phyloP scores from a whole-genome alignment of 2,888 invertebrate genomes.

The Malthinus seriepunctatus region DNA sequence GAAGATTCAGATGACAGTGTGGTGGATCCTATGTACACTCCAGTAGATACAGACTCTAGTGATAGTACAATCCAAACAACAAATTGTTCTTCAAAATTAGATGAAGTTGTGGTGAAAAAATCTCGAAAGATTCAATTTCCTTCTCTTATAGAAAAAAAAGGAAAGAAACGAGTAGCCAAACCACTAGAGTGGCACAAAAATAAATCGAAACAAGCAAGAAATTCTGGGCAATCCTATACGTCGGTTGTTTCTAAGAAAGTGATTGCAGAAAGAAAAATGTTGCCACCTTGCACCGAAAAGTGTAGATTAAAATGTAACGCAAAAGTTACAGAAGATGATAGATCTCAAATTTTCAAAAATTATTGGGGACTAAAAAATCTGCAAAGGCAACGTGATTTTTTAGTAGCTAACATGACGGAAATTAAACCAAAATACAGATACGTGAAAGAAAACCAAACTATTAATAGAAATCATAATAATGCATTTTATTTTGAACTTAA shows the following conservation, averaged over 20 bases:
- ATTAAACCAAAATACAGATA: conserved; percentile 35
- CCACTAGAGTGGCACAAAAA: background rate
- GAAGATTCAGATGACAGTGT: background rate
- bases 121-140: no score
- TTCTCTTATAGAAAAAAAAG: no score
- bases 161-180: conserved; percentile 1
- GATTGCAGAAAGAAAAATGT: conserved; percentile 26
- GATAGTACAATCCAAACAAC: no score
- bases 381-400: conserved; percentile 32
- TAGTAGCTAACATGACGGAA: conserved; percentile 21
- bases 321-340: conserved; percentile 29
- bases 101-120: no score
- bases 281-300: conserved; percentile 25
- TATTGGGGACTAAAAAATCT: conserved; percentile 32
- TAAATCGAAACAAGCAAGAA: conserved; percentile 26
- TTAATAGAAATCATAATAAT: conserved; percentile 29
- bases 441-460: conserved; percentile 26
- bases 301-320: conserved; percentile 34
- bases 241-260: conserved; percentile 28
- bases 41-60: no score
- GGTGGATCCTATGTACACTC: no score
- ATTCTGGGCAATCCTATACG: conserved; percentile 30
- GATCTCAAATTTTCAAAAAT: conserved; percentile 26
- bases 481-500: conserved; percentile 36
- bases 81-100: no score